Evolutionary conservation across 2,797 vertebrate genomes (phyloP), one percentile per base, ranked within the genome.

Genomic region (Chaetodon trifasciatus): DNA sequence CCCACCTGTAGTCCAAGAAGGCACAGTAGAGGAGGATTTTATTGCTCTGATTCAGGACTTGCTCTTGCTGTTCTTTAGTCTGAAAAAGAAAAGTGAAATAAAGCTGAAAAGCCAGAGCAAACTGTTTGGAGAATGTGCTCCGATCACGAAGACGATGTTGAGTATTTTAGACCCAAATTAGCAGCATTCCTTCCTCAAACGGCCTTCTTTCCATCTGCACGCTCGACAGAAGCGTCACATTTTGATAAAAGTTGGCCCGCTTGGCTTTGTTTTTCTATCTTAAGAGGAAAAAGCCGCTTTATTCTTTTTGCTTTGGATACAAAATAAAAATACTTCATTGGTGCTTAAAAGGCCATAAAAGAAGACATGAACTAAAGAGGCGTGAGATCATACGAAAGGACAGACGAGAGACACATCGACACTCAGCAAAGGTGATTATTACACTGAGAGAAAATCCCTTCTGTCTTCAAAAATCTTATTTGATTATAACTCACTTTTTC

Each of bases 1-100:
- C 95, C 4, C 93, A 99, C 98, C 98, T 99, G 76, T 98, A 99
- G 90, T 99, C 97, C 93, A 99, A 91, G 90, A 98, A 99, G 37
- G 97, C 97, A 0, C 98, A 99, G 92, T 99, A 98, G 40, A 98
- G 95, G 84, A 97, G 95, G 70, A 98, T 93, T 81, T 87, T 94
- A 86, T 97, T 97, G 90, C 96, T 98, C 79, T 95, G 88, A 62
- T 98, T 98, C 17, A 94, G 72, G 10, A 95, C 94, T 85, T 96
- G 95, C 3, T 86, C 91, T 83, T 96, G 95, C 57, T 98, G 97
- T 28, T 94, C 95, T 82, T 86, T 91, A 0, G 84, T 97, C 98
- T 99, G 95, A 78, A 93, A 93, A 93, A 95, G 42, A 44, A 44
- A 44, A 1, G 42, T 44, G 8, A 44, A 44, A 44, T 13, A 44